Base-by-base conservation (phyloP, 1,140 invertebrate species). In the Drosophila arizonae region DNA sequence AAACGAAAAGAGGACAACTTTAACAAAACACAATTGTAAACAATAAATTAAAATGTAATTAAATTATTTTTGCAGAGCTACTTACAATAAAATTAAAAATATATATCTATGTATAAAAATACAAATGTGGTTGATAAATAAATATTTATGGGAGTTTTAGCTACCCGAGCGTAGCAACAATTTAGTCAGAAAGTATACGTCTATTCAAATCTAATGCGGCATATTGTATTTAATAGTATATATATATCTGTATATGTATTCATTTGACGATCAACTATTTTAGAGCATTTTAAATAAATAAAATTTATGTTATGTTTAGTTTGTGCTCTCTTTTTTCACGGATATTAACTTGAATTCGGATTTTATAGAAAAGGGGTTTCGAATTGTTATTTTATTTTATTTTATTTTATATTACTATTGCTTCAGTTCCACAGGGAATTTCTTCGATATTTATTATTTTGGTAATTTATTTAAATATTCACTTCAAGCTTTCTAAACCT, bases 41-140 rank as follows among this genome's bases (percentile, higher is more conserved):
- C 64, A 61, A 33, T 41, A 55, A 61, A 61, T 21, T 33, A 55
- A 56, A 39, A 24, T 58, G 43, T 66, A 72, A 48, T 54, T 67
- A 30, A 67, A 67, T 52, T 67, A 72, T 68, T 69, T 73, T 69
- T 70, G 66, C 64, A 69, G 56, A 73, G 58, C 58, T 70, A 70
- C 64, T 73, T 69, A 73, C 51, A 67, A 60, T 58, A 60, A 41
- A 26, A 46, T 24, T 8, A 8, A 57, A 39, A 62, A 62, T 52
- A 54, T 55, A 55, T 8, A 45, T 45, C 3, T 45, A 43, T 43
- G n/a, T 45, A 45, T 43, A 15, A 45, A 45, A 15, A 15, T 45
- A 10, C 1, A 39, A 39, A 39, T 39, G 36, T 39, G 36, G 10
- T 39, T 39, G 36, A 39, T 39, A 13, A 11, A 39, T 39, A 39